phyloP scores from a whole-genome alignment of 2,888 invertebrate genomes.

The Stegana nigrithorax region DNA sequence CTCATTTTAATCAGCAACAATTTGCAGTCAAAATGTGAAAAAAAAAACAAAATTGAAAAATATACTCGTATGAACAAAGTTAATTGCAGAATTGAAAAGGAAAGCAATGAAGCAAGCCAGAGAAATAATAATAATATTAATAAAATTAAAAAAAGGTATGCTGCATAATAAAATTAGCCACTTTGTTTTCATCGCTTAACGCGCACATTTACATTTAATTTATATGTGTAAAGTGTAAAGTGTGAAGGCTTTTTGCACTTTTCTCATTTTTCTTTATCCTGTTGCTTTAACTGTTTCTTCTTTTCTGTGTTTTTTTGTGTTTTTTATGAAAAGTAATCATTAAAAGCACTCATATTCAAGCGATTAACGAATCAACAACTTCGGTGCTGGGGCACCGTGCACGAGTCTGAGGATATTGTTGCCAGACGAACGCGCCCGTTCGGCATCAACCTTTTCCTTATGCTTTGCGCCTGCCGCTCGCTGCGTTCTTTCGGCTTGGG shows the following conservation, averaged over 20 bases:
- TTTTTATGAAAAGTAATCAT: neutral
- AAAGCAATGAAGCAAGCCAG: no score
- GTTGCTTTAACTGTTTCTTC: neutral
- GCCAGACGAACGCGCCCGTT: neutral
- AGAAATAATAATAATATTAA: no score
- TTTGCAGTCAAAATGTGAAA: no score
- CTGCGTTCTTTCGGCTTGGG: constrained; percentile 19
- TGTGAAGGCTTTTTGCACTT: no score
- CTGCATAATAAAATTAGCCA: neutral
- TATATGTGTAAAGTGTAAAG: no score
- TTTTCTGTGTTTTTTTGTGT: neutral
- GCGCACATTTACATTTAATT: neutral
- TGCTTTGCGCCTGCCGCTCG: neutral
- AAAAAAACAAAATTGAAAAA: no score
- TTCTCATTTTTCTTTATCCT: neutral
- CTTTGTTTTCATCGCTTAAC: neutral
- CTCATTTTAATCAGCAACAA: no score
- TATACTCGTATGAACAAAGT: no score
- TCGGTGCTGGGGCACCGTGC: no score
- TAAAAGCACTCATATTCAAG: constrained; percentile 5
- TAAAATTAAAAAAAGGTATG: neutral
- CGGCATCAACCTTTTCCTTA: neutral
- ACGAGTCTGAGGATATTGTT: neutral
- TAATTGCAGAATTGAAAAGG: no score
- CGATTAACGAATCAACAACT: constrained; percentile 13